A percentile compares a stretch with the other conserved stretches of the same genome.
Evolutionary conservation across 1,140 invertebrate species (phyloP).

Genomic region (Acromyrmex heyeri): DNA sequence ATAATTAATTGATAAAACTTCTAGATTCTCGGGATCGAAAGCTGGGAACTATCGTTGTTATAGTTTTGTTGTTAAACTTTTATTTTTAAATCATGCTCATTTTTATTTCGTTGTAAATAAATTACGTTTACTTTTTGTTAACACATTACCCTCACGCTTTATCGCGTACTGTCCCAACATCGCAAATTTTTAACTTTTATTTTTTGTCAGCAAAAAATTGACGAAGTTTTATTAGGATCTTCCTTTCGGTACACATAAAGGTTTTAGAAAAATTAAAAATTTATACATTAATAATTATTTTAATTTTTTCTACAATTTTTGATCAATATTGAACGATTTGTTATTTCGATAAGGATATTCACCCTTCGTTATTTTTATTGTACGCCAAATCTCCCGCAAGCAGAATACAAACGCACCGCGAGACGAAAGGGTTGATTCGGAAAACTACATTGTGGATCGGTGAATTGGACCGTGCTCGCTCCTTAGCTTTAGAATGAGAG

Average conservation of each 20-base stretch:
- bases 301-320: conserved; percentile 6
- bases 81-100: conserved; percentile 38
- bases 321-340: neutral
- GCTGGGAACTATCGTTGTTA: neutral
- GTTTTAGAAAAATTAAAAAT: neutral
- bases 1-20: neutral
- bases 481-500: conserved; percentile 16
- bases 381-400: conserved; percentile 66
- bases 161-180: neutral
- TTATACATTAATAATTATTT: neutral
- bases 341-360: conserved; percentile 1
- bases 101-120: conserved; percentile 71
- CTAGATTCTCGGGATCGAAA: neutral
- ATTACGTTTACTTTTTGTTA: conserved; percentile 65
- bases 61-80: conserved; percentile 11
- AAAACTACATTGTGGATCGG: conserved; percentile 61
- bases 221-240: neutral
- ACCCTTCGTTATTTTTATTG: conserved; percentile 3
- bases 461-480: conserved; percentile 45
- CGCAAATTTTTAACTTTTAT: neutral
- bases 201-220: neutral
- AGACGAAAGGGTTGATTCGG: conserved; percentile 40
- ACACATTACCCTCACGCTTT: neutral
- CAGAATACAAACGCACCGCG: conserved; percentile 40
- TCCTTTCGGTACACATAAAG: neutral